Base-by-base conservation (phyloP, 30 jellyfish, hydroid and myxozoan genomes). In the Pseudorhiza aurosa region DNA sequence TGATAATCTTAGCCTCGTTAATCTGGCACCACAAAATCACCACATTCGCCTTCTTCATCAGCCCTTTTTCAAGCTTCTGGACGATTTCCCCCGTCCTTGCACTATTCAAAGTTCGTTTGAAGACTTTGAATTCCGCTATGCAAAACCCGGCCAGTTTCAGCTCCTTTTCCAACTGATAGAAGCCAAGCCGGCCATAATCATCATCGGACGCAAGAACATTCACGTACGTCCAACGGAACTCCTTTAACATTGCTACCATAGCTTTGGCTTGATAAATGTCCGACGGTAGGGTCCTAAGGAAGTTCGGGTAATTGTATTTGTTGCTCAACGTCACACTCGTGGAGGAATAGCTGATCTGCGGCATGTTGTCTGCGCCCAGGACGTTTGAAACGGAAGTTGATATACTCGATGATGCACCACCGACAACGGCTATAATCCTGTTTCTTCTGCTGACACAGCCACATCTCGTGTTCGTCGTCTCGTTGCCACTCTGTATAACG, bases 111-210 rank as follows among this genome's bases (percentile, higher is more conserved):
- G 45, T 32, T 31, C 69, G 74, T 42, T 74, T 83, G 74, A 89
- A 89, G 14, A 77, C 46, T 45, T 87, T 94, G 11, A 29, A 70
- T 40, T 75, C 93, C 6, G 97, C 96, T 43, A 82, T 8, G 80
- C 97, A 89, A 72, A 81, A 75, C n/a, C 72, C 79, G 4, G 60
- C 70, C 4, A 28, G 17, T 27, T 68, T 71, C 77, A 81, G 19
- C 39, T 89, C 92, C 46, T 58, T 47, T 19, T 77, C 94, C 74
- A 89, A 31, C 25, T 63, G 82, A 40, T 49, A 82, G 29, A 75
- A 57, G n/a, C 96, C 96, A 19, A 72, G 85, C 19, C 96, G 75
- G 27, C 97, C 97, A 50, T 81, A 89, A 45, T 89, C 97, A 55
- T 89, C 97, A 58, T 82, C 94, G 1, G 97, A 83, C 11, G 97